Conservation (phyloP, 1,140 invertebrate species). For the Pteromalus puparum region DNA sequence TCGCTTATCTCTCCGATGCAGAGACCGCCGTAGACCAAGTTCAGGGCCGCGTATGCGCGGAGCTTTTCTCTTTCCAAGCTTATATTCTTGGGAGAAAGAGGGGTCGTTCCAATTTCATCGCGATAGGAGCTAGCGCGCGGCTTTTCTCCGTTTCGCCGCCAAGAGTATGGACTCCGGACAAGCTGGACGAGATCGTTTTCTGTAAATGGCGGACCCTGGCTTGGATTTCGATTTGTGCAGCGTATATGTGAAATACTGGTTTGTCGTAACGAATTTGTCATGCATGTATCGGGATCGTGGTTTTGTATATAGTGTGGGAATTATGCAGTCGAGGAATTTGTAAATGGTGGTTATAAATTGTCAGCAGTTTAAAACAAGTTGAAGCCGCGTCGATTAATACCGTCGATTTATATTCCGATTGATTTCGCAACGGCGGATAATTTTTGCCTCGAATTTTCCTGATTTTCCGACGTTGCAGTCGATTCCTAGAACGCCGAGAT, state of each 20-base stretch:
- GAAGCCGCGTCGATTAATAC: not conserved
- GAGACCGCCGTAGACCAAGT: not conserved
- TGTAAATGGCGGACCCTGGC: not conserved
- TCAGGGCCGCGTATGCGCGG: constrained; percentile 12
- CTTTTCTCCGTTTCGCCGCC: not conserved
- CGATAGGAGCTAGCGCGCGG: constrained; percentile 33
- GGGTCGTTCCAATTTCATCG: constrained; percentile 39
- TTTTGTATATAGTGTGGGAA: no score
- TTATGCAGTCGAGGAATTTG: no score
- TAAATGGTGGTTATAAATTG: no score
- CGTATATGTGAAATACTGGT: no score
- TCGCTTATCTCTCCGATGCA: not conserved
- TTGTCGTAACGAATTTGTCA: no score
- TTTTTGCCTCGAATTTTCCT: not conserved
- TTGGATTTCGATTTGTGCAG: no score
- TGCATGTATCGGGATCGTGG: no score
- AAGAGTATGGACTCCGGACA: not conserved
- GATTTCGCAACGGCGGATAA: not conserved
- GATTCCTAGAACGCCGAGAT: not conserved
- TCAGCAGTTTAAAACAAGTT: no score
- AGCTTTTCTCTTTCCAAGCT: not conserved
- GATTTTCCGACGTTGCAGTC: not conserved
- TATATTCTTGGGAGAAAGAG: not conserved
- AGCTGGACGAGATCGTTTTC: not conserved
- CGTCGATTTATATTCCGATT: not conserved